phyloP scores from a whole-genome alignment of 2,888 invertebrate genomes.

The Drosophila affinis region DNA sequence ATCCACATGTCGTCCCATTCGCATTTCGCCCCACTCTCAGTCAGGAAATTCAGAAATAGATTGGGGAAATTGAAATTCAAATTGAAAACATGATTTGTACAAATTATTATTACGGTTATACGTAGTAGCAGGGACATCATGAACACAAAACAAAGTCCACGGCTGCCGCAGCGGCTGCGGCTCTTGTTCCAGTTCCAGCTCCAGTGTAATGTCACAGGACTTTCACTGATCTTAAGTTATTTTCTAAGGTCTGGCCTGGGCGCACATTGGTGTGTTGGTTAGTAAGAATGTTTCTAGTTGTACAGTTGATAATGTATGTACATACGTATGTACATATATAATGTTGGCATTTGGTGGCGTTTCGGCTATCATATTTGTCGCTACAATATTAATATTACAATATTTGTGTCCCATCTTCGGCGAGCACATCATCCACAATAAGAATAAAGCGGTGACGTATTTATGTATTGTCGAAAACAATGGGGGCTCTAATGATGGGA shows the following conservation, averaged over 20 bases:
- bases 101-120: constrained; percentile 43
- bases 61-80: constrained; percentile 75
- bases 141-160: neutral
- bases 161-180: neutral
- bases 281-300: too few relatives aligned
- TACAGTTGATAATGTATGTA: too few relatives aligned
- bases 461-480: constrained; percentile 58
- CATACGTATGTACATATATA: too few relatives aligned
- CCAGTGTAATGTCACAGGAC: neutral
- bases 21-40: constrained; percentile 1
- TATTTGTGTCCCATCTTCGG: neutral
- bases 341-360: neutral
- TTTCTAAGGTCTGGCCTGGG: too few relatives aligned
- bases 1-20: constrained; percentile 44
- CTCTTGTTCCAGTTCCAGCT: neutral
- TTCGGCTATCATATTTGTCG: neutral
- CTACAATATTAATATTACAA: constrained; percentile 4
- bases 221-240: neutral
- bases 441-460: constrained; percentile 50
- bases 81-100: constrained; percentile 66
- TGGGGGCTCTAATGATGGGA: constrained; percentile 71
- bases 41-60: constrained; percentile 69
- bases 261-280: neutral
- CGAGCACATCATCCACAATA: constrained; percentile 15
- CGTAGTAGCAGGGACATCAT: neutral